Evolutionary conservation across 1,140 invertebrate genomes (phyloP).

Genomic region (Lethocerus indicus): DNA sequence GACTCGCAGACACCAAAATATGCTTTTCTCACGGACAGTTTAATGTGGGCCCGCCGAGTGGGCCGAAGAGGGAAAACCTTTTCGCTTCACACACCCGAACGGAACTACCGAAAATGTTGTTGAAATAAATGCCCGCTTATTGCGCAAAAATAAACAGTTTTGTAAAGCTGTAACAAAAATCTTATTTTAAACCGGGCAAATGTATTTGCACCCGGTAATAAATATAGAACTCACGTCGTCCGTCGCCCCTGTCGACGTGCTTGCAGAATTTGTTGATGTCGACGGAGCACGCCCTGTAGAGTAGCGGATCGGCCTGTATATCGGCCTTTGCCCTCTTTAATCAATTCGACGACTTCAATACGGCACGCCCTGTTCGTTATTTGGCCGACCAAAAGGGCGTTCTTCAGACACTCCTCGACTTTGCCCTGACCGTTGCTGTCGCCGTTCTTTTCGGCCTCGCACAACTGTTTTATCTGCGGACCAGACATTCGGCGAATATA

Average conservation of each 20-base stretch:
- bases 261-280: constrained; percentile 73
- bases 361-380: constrained; percentile 55
- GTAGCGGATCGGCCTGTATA: constrained; percentile 64
- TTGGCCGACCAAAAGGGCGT: constrained; percentile 48
- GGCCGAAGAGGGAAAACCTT: too few species aligned
- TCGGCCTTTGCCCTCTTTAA: constrained; percentile 64
- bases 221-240: constrained; percentile 45
- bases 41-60: too few species aligned
- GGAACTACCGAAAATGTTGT: too few species aligned
- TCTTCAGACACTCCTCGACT: constrained; percentile 81
- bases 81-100: too few species aligned
- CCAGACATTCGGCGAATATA: too few species aligned
- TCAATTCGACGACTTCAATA: constrained; percentile 62
- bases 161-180: too few species aligned
- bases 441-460: constrained; percentile 27
- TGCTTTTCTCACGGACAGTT: too few species aligned
- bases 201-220: too few species aligned
- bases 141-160: too few species aligned
- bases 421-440: constrained; percentile 36
- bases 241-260: constrained; percentile 65
- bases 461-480: constrained; percentile 28
- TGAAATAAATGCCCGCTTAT: too few species aligned
- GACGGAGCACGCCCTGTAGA: constrained; percentile 57
- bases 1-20: too few species aligned
- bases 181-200: too few species aligned